phyloP scores from a whole-genome alignment of 2,797 vertebrate genomes.

The Saxicola maurus region DNA sequence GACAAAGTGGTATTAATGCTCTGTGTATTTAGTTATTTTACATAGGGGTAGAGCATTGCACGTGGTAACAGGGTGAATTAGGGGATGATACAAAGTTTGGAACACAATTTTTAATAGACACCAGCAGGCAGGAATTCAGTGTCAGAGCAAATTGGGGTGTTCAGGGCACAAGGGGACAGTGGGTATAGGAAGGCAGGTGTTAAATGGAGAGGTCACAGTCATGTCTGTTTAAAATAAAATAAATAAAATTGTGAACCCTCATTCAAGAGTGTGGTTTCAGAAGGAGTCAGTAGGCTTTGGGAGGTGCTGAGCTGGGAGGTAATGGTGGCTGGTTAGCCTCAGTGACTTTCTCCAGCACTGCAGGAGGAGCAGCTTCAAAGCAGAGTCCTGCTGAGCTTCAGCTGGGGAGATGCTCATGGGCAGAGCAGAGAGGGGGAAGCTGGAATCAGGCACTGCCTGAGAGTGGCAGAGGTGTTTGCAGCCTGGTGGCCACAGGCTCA shows the following conservation, averaged over 20 bases:
- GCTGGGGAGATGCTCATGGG: background rate
- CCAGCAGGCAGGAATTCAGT: background rate
- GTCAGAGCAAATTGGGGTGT: constrained; percentile 22
- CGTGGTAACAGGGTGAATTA: background rate
- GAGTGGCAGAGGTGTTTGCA: background rate
- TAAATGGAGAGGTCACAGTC: too few relatives aligned
- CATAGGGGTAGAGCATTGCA: background rate
- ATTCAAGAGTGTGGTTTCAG: constrained; percentile 63
- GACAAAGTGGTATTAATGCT: background rate
- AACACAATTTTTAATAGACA: background rate
- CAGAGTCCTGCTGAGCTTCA: background rate
- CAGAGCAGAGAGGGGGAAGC: background rate
- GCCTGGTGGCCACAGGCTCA: background rate
- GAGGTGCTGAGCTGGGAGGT: constrained; percentile 68
- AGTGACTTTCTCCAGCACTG: constrained; percentile 26
- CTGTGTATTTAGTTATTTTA: background rate
- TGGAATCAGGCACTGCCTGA: background rate
- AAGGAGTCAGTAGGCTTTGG: constrained; percentile 56
- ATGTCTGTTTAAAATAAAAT: constrained; percentile 66
- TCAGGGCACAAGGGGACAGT: constrained; percentile 56
- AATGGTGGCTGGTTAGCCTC: constrained; percentile 67
- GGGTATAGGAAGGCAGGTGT: background rate
- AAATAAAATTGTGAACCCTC: constrained; percentile 63
- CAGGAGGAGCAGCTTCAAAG: background rate
- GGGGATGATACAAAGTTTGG: background rate